phyloP scores from a whole-genome alignment of 2,888 invertebrate genomes.

The Amaurobius ferox region DNA sequence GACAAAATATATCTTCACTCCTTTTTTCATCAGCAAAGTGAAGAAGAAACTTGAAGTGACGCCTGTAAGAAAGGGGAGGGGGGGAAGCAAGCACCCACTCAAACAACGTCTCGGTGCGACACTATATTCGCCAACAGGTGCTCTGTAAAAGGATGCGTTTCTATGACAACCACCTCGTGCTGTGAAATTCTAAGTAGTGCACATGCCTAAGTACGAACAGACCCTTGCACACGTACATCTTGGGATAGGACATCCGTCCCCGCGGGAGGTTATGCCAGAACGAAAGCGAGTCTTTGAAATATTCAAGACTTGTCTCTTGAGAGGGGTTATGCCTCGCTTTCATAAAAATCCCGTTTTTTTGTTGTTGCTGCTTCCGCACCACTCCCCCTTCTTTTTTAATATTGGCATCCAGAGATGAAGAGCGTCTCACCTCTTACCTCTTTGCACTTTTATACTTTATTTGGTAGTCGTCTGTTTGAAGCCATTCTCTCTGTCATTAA shows the following conservation, averaged over 20 bases:
- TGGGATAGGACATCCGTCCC: constrained; percentile 29
- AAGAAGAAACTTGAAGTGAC: background rate
- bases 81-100: background rate
- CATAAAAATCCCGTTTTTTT: constrained; percentile 56
- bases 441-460: constrained; percentile 59
- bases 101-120: background rate
- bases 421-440: constrained; percentile 16
- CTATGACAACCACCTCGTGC: constrained; percentile 56
- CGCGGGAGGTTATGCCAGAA: constrained; percentile 26
- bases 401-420: constrained; percentile 16
- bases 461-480: constrained; percentile 66
- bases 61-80: background rate
- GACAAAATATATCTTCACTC: no score
- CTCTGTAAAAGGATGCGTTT: constrained; percentile 38
- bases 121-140: constrained; percentile 52
- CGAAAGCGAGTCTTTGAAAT: constrained; percentile 56
- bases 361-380: constrained; percentile 1
- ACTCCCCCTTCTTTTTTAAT: constrained; percentile 21
- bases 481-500: constrained; percentile 71
- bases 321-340: constrained; percentile 33
- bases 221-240: constrained; percentile 10
- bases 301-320: constrained; percentile 41
- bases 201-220: constrained; percentile 58
- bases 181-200: constrained; percentile 61
- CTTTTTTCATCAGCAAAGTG: background rate